phyloP scores from a whole-genome alignment of 2,797 vertebrate genomes.

The Sitta carolinensis region DNA sequence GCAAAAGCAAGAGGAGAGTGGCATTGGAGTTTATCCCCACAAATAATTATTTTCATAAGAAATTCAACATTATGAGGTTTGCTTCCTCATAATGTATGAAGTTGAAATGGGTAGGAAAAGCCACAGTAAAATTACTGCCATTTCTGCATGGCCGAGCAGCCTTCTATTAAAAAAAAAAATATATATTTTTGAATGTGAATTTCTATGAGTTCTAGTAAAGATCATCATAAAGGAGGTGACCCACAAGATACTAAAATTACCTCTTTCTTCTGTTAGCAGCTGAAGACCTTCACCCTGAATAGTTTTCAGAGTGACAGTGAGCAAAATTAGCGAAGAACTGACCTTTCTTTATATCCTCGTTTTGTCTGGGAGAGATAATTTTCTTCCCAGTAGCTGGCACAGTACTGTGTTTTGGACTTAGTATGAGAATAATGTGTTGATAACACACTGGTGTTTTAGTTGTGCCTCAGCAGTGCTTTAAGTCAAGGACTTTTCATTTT shows the following conservation, averaged over 20 bases:
- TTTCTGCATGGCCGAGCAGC: slow-evolving; percentile 30
- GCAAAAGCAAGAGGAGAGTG: neutral
- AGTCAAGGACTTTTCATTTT: neutral
- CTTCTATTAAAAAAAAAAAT: neutral
- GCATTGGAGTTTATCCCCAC: neutral
- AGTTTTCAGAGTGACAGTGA: slow-evolving; percentile 18
- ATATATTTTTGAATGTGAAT: slow-evolving; percentile 53
- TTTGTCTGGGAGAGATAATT: neutral
- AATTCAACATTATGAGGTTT: neutral
- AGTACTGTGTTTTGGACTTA: neutral
- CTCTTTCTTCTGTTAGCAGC: slow-evolving; percentile 35
- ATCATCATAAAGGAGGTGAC: slow-evolving; percentile 49
- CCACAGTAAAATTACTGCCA: slow-evolving; percentile 16
- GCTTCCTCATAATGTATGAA: neutral
- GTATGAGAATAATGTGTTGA: neutral
- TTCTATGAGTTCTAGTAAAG: slow-evolving; percentile 52
- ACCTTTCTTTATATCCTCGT: neutral
- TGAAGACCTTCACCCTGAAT: slow-evolving; percentile 1
- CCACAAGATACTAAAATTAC: slow-evolving; percentile 30
- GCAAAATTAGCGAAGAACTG: slow-evolving; percentile 26
- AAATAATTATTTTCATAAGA: neutral
- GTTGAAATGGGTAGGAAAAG: slow-evolving; percentile 20
- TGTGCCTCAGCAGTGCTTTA: neutral
- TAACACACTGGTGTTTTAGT: neutral
- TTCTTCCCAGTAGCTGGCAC: neutral